These are phyloP conservation scores for Pedicia rivosa DNA, from an alignment of 2,888 invertebrate species.

Conservation along the genomic window DNA sequence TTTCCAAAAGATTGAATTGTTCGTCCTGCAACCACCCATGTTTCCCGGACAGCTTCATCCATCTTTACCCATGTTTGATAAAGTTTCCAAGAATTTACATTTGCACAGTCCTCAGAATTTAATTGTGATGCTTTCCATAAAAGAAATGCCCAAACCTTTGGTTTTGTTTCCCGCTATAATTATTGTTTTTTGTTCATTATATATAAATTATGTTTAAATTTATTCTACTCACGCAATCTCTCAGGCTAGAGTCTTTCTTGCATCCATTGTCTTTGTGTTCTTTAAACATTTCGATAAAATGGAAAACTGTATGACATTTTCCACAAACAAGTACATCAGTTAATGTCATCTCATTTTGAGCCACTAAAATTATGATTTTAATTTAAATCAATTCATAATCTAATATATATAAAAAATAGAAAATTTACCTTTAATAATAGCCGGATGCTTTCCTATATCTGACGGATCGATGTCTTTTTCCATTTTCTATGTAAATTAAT, in stretches of 20 bases:
- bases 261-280: conserved; percentile 50
- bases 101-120: conserved; percentile 28
- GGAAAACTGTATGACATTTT: conserved; percentile 63
- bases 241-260: conserved; percentile 42
- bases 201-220: conserved; percentile 5
- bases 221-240: conserved; percentile 41
- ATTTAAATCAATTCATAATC: neutral
- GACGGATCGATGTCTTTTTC: conserved; percentile 37
- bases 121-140: conserved; percentile 57
- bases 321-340: conserved; percentile 71
- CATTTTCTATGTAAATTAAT: conserved; percentile 14
- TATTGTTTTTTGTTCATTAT: conserved; percentile 8
- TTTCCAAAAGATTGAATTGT: conserved; percentile 59
- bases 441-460: conserved; percentile 44
- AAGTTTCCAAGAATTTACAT: conserved; percentile 56
- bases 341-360: conserved; percentile 58
- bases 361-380: conserved; percentile 33
- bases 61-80: conserved; percentile 75
- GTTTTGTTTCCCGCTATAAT: conserved; percentile 53
- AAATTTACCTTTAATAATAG: conserved; percentile 39
- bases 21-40: conserved; percentile 67
- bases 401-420: neutral
- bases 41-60: conserved; percentile 52
- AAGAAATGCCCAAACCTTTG: conserved; percentile 73
- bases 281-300: conserved; percentile 63